Conservation (phyloP, 2,797 vertebrate genomes). For the Anabacerthia variegaticeps region DNA sequence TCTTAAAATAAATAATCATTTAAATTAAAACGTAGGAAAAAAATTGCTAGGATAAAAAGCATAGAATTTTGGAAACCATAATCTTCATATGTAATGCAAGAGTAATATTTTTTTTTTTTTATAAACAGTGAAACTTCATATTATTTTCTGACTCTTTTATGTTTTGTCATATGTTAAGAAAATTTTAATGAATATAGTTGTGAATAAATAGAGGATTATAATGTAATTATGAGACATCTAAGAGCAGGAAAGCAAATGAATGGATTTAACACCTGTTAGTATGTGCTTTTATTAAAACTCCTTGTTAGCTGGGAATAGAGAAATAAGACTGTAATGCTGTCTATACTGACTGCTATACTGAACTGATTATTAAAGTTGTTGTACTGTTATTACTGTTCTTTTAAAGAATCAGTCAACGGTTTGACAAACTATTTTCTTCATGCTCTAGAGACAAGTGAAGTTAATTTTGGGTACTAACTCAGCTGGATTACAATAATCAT, state of each 20-base stretch:
- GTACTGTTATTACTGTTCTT: background rate
- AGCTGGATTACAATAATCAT: background rate
- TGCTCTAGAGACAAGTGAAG: background rate
- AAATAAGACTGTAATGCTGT: background rate
- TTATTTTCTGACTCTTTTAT: background rate
- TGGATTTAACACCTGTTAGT: background rate
- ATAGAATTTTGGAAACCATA: background rate
- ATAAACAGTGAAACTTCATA: background rate
- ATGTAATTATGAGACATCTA: background rate
- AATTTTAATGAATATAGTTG: background rate
- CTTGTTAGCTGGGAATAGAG: background rate
- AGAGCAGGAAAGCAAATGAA: background rate
- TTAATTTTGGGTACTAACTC: background rate
- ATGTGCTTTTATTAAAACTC: background rate
- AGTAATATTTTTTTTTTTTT: background rate
- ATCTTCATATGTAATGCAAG: background rate
- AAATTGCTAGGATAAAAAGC: background rate
- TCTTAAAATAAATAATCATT: background rate
- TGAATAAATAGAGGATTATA: background rate
- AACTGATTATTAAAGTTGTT: background rate
- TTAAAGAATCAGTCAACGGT: background rate
- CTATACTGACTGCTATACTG: background rate
- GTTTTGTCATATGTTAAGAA: background rate
- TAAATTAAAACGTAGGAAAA: background rate
- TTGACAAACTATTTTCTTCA: background rate